A percentile compares a stretch with the other conserved stretches of the same genome.
These are phyloP conservation scores for Drosophila pectinifera DNA, from an alignment of 1,140 invertebrate genomes.

Conservation along the genomic window DNA sequence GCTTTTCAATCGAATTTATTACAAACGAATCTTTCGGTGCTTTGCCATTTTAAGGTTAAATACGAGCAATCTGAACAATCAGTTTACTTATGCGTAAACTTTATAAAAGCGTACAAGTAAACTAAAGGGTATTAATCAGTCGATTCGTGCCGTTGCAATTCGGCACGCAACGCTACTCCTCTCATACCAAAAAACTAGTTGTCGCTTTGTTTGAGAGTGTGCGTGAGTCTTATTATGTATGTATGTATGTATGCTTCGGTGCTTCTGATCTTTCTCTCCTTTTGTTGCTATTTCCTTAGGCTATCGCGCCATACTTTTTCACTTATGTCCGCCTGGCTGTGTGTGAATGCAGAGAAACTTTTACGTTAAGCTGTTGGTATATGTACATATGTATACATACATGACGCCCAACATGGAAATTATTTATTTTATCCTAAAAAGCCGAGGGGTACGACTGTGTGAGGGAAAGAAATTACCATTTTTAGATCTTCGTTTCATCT, in stretches of 20 bases:
- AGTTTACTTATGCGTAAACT: neutral
- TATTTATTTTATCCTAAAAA: conserved; percentile 3
- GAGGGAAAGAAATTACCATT: neutral
- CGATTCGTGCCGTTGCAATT: neutral
- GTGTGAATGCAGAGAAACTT: conserved; percentile 8
- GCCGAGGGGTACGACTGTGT: neutral
- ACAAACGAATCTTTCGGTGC: neutral
- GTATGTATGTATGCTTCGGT: conserved; percentile 5
- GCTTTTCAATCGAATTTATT: neutral
- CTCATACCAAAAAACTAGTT: conserved; percentile 33
- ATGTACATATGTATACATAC: too few relatives aligned
- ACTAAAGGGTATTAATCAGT: conserved; percentile 11
- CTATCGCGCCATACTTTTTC: conserved; percentile 19
- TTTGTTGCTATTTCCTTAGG: conserved; percentile 26
- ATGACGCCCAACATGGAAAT: neutral
- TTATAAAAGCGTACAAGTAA: neutral
- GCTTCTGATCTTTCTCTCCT: conserved; percentile 39
- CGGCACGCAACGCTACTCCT: conserved; percentile 2
- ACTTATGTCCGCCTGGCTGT: neutral
- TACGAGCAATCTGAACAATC: neutral
- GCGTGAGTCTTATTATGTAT: conserved; percentile 2
- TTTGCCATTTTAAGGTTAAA: neutral
- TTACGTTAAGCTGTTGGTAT: neutral
- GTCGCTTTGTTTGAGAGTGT: conserved; percentile 5
- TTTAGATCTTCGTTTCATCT: neutral